Base-by-base conservation (phyloP, 2,113 vertebrate species). In the Copsychus sechellarum region DNA sequence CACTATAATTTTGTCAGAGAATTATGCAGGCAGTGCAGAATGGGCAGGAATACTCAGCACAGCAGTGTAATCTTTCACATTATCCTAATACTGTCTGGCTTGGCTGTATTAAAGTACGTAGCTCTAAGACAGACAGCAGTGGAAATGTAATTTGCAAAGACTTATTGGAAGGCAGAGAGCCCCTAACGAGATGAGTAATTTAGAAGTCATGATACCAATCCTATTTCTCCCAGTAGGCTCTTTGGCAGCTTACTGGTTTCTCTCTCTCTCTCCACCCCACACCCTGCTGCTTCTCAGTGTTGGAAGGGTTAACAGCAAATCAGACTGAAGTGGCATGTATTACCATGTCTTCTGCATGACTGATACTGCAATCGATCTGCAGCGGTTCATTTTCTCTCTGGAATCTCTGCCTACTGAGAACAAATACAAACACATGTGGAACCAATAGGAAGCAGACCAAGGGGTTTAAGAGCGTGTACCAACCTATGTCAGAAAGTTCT, bases 401-500 rank as follows among this genome's bases (percentile, higher is more conserved):
- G 98, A 98, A 98, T 98, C 98, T 97, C 89, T 97, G 96, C 97
- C 98, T 96, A 96, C 98, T 98, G 97, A 98, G 98, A 98, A 98
- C 98, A 98, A 98, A 98, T 81, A 97, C 97, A 98, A 98, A 98
- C 98, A 98, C 97, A 98, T 98, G 98, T 98, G 98, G 98, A 98
- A 98, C 98, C 98, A 98, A 98, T 98, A 98, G 97, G 97, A 98
- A 98, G 97, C 98, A 98, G 98, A 98, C 96, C 86, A 96, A 97
- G 91, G 96, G 97, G 88, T 97, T 98, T 97, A 97, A 97, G 95
- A 97, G 97, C 36, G 10, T 81, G 93, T 97, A 97, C 97, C 97
- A 98, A 96, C 97, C 96, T 96, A 97, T 97, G 96, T 98, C 97
- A 97, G 95, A 98, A 97, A 97, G 94, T 94, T 97, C 97, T 98